Evolutionary conservation across 2,797 vertebrate genomes (phyloP).

Genomic region (Ctenopoma kingsleyae): DNA sequence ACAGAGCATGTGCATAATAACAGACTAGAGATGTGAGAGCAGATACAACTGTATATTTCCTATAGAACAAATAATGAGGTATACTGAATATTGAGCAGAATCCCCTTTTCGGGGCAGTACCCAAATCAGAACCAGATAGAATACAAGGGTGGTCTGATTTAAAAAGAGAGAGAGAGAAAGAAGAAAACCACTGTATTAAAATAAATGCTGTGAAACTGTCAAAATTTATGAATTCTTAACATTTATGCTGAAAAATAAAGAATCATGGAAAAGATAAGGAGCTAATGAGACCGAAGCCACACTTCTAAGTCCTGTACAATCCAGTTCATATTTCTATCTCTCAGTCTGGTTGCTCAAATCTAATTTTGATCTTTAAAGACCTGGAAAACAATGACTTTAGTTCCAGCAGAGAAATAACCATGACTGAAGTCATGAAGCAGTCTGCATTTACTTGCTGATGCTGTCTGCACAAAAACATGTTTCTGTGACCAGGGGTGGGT

Average conservation of each 20-base stretch:
- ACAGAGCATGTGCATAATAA: not conserved
- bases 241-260: not conserved
- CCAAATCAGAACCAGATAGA: no score
- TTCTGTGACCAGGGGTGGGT: no score
- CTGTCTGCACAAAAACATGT: not conserved
- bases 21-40: constrained; percentile 2
- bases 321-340: not conserved
- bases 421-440: not conserved
- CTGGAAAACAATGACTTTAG: not conserved
- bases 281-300: not conserved
- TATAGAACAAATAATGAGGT: not conserved
- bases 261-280: not conserved
- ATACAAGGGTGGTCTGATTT: no score
- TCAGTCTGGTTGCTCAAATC: not conserved
- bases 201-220: not conserved
- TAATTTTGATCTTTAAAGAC: constrained; percentile 1
- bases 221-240: constrained; percentile 1
- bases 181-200: not conserved
- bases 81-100: not conserved
- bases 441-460: not conserved
- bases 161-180: not conserved
- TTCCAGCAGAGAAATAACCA: not conserved
- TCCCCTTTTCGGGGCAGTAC: not conserved
- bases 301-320: not conserved
- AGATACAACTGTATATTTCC: constrained; percentile 1